phyloP scores from a whole-genome alignment of 2,797 vertebrate species.

The Babyrousa celebensis region DNA sequence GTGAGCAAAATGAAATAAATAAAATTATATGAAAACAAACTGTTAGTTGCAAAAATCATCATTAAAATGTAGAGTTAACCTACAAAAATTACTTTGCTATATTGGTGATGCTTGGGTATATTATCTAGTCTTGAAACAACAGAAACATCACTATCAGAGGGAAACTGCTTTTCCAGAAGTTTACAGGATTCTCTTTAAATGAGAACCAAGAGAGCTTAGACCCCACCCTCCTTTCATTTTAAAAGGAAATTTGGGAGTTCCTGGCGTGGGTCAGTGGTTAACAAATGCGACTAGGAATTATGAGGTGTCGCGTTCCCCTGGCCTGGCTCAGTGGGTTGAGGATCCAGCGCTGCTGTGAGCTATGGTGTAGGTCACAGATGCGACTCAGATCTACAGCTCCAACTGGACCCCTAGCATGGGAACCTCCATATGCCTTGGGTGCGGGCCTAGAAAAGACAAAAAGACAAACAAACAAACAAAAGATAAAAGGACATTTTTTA shows the following conservation, averaged over 20 bases:
- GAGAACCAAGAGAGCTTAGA: not conserved
- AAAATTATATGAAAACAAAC: slow-evolving; percentile 26
- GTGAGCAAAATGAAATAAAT: slow-evolving; percentile 33
- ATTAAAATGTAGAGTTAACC: slow-evolving; percentile 23
- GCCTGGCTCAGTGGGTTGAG: too few relatives aligned
- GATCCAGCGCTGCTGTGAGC: too few relatives aligned
- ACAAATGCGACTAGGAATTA: too few relatives aligned
- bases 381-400: too few relatives aligned
- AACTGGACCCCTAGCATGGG: too few relatives aligned
- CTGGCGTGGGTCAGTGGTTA: too few relatives aligned
- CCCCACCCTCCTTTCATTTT: slow-evolving; percentile 9
- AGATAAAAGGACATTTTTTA: too few relatives aligned
- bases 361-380: too few relatives aligned
- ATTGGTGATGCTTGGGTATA: not conserved
- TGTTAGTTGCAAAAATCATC: not conserved
- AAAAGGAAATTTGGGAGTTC: not conserved
- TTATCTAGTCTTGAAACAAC: slow-evolving; percentile 23
- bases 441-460: too few relatives aligned
- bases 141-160: slow-evolving; percentile 42
- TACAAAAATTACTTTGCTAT: slow-evolving; percentile 42
- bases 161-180: not conserved
- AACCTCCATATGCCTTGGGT: too few relatives aligned
- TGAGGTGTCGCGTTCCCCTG: too few relatives aligned
- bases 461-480: too few relatives aligned
- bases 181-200: not conserved